phyloP scores from a whole-genome alignment of 2,113 vertebrate species.

The Miniopterus natalensis region DNA sequence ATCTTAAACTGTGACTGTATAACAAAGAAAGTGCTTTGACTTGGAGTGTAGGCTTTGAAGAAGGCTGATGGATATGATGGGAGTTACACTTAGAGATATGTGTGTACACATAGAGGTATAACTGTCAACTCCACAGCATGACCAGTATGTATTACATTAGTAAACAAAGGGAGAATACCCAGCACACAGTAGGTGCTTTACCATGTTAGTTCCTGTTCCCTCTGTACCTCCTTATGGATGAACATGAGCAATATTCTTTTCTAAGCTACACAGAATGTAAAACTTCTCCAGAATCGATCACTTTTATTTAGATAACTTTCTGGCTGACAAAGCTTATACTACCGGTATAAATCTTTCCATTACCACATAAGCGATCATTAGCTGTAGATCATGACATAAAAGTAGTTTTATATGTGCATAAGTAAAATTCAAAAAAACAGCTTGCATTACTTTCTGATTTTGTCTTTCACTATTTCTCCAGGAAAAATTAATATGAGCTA shows the following conservation, averaged over 20 bases:
- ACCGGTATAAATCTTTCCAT: background rate
- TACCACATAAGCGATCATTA: background rate
- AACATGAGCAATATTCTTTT: background rate
- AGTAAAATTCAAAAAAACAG: background rate
- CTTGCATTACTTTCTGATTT: background rate
- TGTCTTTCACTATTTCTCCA: constrained; percentile 17
- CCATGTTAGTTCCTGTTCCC: background rate
- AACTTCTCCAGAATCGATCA: background rate
- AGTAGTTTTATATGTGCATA: background rate
- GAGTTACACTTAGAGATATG: background rate
- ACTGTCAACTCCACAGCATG: background rate
- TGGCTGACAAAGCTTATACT: background rate
- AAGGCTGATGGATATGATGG: background rate
- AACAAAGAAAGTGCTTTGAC: background rate
- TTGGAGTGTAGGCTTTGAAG: background rate
- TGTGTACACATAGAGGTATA: background rate
- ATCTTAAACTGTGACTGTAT: background rate
- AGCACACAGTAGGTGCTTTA: background rate
- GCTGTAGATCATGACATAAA: background rate
- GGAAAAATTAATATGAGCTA: constrained; percentile 27
- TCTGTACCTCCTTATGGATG: background rate
- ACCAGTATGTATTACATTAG: background rate
- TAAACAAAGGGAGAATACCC: background rate
- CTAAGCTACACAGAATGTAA: background rate
- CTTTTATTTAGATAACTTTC: background rate